These are phyloP conservation scores for Athalia rosae DNA, from an alignment of 2,888 invertebrate species.

Conservation along the genomic window DNA sequence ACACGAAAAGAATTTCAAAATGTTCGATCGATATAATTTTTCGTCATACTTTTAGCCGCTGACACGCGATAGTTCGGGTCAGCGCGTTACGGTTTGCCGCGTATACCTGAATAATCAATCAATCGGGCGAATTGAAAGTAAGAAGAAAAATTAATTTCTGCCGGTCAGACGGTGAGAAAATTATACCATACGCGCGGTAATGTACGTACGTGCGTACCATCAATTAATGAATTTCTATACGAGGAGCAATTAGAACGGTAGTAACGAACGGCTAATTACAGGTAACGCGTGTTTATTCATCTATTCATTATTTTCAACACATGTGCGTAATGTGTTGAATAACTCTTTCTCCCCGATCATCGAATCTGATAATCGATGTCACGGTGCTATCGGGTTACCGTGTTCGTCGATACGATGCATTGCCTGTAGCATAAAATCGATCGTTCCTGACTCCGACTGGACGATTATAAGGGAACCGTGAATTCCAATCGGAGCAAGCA, in stretches of 20 bases:
- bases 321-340: neutral
- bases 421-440: neutral
- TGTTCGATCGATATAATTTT: neutral
- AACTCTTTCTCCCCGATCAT: neutral
- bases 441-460: neutral
- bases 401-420: conserved; percentile 25
- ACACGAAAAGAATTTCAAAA: conserved; percentile 17
- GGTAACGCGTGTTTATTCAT: neutral
- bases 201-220: conserved; percentile 8
- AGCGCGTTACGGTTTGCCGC: no score
- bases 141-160: no score
- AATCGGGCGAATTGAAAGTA: no score
- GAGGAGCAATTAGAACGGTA: conserved; percentile 20
- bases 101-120: no score
- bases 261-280: conserved; percentile 3
- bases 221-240: neutral
- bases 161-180: conserved; percentile 12
- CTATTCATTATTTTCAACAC: neutral
- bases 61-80: no score
- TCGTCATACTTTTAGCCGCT: no score
- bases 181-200: neutral
- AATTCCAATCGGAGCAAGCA: conserved; percentile 31
- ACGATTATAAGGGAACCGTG: conserved; percentile 1
- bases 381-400: no score
- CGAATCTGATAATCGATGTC: no score